Evolutionary conservation across 2,113 vertebrate species (phyloP), one percentile per base, ranked within the genome.

Genomic region (Brevimyrus niger): DNA sequence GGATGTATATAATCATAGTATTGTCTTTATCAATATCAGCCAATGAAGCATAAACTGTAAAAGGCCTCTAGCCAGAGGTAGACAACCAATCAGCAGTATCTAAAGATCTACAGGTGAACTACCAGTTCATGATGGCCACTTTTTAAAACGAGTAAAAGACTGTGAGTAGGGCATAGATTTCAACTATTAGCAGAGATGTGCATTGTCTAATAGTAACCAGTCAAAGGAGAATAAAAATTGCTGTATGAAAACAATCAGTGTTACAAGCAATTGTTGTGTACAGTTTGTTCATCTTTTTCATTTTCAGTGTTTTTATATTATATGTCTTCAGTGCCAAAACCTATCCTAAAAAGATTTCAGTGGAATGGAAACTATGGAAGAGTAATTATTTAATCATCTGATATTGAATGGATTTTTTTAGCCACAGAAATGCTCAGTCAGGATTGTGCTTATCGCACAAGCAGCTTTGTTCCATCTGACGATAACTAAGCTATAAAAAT

Each of bases 11-110:
- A 23, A 42, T 42, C 76, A 82, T 82, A 19, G 31, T 44, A 82
- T 82, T 69, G n/a, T 9, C 76, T 82, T 82, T 82, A 82, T 82
- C 76, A 44, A 82, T 82, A 82, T 82, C 42, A 84, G 82, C 82
- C 82, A 84, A 44, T 10, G 21, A 47, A 38, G 21, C 8, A 23
- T 47, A 9, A n/a, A 6, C 44, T 44, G 42, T 84, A 46, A 23
- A 84, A 23, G 21, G 44, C 44, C 38, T 46, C 44, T 3, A 8
- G 3, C 9, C 3, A 84, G 9, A 47, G 42, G 23, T 23, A 11
- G 23, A 42, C 82, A 84, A 47, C 44, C 19, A 23, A 21, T 47
- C 21, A 44, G 44, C 38, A 44, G 38, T 23, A 84, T 84, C 38
- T 19, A 47, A 15, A 44, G 73, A 80, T 80, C 35, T 38, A 15